Evolutionary conservation across 2,888 invertebrate species (phyloP), one percentile per base, ranked within the genome.

Genomic region (Catocala nupta): DNA sequence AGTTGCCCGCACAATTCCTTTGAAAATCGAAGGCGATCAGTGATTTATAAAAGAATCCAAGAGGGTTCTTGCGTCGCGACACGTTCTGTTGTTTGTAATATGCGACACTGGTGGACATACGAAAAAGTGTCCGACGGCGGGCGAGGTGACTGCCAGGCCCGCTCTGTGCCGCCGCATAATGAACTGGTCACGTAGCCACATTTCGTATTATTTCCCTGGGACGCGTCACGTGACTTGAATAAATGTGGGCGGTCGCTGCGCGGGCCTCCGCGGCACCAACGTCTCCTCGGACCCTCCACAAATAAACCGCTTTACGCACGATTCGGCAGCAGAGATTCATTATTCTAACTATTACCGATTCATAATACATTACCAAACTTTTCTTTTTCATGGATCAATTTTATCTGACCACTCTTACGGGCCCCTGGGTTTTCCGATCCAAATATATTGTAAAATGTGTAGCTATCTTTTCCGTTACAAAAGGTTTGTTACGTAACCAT

Each of bases 141-240:
- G 77, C 68, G 76, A 82, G 84, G 87, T 86, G 87, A 85, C 89
- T 88, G 86, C 84, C 82, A 84, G 82, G 84, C 76, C 36, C 77
- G 80, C 81, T 85, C 85, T 88, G 86, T 87, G 88, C 81, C 85
- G 89, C 90, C 90, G 90, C 92, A 92, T 91, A 93, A 92, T 92
- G 93, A 93, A 91, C 93, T 87, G 91, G 93, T 94, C 94, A 94
- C 94, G 94, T 94, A 92, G 90, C 87, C 91, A 90, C 93, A 94
- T 94, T 94, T 93, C 94, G 93, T 93, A 94, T 94, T 94, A 94
- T 94, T 94, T 94, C 92, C 91, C 90, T 90, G 90, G 93, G 93
- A 92, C 92, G 89, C 85, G 85, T 90, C 92, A 88, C 93, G 94
- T 93, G 93, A 93, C 94, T 85, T 84, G 93, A 93, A 93, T 93